Conservation (phyloP, 37 sponge, comb jelly and placozoan species). For the Bolinopsis microptera region DNA sequence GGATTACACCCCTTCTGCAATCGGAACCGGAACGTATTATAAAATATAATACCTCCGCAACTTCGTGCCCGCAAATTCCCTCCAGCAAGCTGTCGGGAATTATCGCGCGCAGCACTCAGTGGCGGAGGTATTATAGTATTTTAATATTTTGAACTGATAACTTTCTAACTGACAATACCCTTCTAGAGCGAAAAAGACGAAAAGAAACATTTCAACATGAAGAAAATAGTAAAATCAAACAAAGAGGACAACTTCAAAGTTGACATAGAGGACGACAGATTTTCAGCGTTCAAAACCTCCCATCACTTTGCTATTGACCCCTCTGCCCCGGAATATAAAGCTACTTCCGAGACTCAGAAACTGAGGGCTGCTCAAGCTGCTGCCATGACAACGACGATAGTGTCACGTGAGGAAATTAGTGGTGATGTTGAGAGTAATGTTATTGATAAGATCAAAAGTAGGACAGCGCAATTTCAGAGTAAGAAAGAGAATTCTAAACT, state of each 20-base stretch:
- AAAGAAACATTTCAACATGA: conserved; percentile 63
- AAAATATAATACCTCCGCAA: too few relatives aligned
- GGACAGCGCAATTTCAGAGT: neutral
- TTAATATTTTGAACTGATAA: too few relatives aligned
- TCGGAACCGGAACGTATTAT: too few relatives aligned
- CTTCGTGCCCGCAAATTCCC: too few relatives aligned
- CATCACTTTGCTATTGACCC: conserved; percentile 56
- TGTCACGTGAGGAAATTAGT: too few relatives aligned
- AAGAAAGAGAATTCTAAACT: conserved; percentile 24
- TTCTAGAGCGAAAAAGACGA: conserved; percentile 54
- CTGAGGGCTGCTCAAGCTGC: conserved; percentile 40
- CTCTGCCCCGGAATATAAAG: conserved; percentile 37
- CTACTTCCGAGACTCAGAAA: conserved; percentile 7
- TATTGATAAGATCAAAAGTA: conserved; percentile 47
- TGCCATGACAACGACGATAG: neutral
- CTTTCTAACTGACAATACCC: too few relatives aligned
- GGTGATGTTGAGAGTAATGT: neutral
- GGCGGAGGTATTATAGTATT: too few relatives aligned
- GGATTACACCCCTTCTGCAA: too few relatives aligned
- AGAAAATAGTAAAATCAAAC: conserved; percentile 25
- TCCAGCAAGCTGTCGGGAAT: too few relatives aligned
- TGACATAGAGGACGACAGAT: conserved; percentile 39
- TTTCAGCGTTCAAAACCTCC: conserved; percentile 38
- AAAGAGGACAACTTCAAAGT: conserved; percentile 46
- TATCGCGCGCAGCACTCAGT: too few relatives aligned